Evolutionary conservation across 2,888 invertebrate species (phyloP).

Genomic region (Ormyrus nitidulus): DNA sequence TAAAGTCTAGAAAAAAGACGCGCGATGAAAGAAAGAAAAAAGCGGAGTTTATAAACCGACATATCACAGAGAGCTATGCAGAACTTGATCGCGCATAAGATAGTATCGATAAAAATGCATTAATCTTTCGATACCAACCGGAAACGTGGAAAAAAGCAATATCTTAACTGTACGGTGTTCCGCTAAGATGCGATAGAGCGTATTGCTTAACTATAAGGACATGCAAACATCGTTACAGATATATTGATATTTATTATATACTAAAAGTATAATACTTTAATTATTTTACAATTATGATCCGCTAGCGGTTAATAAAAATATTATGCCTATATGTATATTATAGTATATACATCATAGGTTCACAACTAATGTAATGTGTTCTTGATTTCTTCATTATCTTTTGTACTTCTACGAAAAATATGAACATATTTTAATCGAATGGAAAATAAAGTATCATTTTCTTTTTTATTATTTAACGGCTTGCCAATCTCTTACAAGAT

Average conservation of each 20-base stretch:
- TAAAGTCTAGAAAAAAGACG: too few species aligned
- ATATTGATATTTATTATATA: too few species aligned
- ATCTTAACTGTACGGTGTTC: conserved; percentile 3
- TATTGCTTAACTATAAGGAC: not conserved
- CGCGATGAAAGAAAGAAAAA: not conserved
- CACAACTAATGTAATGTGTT: too few species aligned
- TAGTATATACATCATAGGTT: too few species aligned
- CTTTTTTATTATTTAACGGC: too few species aligned
- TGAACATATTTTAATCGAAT: too few species aligned
- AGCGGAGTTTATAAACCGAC: not conserved
- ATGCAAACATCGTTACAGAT: not conserved
- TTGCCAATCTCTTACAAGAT: too few species aligned
- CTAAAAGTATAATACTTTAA: not conserved
- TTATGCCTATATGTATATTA: not conserved
- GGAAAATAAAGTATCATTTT: too few species aligned
- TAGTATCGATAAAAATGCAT: conserved; percentile 30
- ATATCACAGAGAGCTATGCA: not conserved
- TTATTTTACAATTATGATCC: conserved; percentile 19
- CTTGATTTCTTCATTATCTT: too few species aligned
- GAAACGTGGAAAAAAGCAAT: conserved; percentile 9
- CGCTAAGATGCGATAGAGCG: conserved; percentile 6
- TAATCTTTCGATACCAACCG: conserved; percentile 25
- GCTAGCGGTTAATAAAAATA: not conserved
- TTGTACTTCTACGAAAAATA: too few species aligned
- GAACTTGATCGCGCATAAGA: not conserved